These are phyloP conservation scores for Mus minutoides DNA, from an alignment of 2,797 vertebrate species.

Conservation along the genomic window DNA sequence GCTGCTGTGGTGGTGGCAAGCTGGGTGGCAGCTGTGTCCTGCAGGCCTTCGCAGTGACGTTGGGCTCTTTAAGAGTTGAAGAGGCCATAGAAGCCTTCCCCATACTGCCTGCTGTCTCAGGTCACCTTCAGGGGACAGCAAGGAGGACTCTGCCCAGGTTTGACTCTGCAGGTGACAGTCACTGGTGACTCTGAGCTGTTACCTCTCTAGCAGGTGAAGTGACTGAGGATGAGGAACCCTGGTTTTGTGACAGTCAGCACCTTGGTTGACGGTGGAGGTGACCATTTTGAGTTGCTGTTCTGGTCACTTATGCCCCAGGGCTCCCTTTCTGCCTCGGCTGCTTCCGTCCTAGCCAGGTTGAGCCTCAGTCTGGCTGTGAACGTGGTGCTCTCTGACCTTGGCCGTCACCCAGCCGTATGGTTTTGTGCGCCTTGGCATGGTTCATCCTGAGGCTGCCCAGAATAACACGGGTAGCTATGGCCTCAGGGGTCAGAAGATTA, in stretches of 20 bases:
- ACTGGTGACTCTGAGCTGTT: background rate
- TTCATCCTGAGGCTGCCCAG: accelerated
- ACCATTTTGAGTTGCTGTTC: accelerated
- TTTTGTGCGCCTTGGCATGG: accelerated
- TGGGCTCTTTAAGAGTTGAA: background rate
- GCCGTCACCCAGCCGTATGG: accelerated
- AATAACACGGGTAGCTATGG: accelerated
- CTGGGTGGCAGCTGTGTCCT: too few relatives aligned
- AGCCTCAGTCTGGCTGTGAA: background rate
- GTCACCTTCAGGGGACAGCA: background rate
- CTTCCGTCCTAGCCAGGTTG: accelerated
- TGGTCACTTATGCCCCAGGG: accelerated
- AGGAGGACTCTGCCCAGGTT: background rate
- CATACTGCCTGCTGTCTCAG: background rate
- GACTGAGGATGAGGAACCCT: background rate
- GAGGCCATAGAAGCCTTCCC: background rate
- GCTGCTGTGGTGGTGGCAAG: too few relatives aligned
- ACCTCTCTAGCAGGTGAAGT: background rate
- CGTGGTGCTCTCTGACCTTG: background rate
- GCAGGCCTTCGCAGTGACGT: background rate
- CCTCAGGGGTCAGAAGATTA: background rate
- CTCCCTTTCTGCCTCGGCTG: background rate
- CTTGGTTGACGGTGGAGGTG: accelerated
- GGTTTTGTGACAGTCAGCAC: background rate
- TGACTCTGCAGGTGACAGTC: background rate